These are phyloP conservation scores for Mamestra configurata DNA, from an alignment of 1,140 invertebrate genomes.

Conservation along the genomic window DNA sequence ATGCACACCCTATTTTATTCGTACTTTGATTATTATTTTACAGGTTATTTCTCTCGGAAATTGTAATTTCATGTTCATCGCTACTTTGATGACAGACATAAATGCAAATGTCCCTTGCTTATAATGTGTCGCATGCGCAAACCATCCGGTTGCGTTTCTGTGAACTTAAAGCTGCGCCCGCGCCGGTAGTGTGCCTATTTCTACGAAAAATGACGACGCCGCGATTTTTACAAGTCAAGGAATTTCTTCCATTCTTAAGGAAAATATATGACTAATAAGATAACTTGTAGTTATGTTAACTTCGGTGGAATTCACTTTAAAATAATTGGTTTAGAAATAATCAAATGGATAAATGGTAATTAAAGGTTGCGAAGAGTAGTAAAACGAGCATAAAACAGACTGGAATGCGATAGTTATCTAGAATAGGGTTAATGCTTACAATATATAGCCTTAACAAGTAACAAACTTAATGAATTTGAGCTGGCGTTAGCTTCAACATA, in stretches of 20 bases:
- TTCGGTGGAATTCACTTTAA: background rate
- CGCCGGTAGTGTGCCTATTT: background rate
- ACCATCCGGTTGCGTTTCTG: slow-evolving; percentile 40
- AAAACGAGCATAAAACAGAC: too few relatives aligned
- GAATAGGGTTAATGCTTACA: background rate
- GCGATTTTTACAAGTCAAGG: background rate
- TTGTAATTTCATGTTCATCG: too few relatives aligned
- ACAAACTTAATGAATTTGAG: too few relatives aligned
- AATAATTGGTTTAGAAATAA: background rate
- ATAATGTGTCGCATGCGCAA: slow-evolving; percentile 28
- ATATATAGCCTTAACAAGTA: background rate
- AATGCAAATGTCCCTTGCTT: slow-evolving; percentile 32
- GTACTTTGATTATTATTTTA: too few relatives aligned
- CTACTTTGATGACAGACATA: slow-evolving; percentile 1
- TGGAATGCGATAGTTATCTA: background rate
- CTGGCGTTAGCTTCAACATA: too few relatives aligned
- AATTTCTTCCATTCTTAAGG: background rate
- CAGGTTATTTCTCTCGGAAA: too few relatives aligned
- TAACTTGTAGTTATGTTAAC: background rate
- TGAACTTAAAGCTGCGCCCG: slow-evolving; percentile 28
- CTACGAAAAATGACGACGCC: slow-evolving; percentile 24
- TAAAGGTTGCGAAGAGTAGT: background rate
- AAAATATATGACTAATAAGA: background rate
- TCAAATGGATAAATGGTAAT: slow-evolving; percentile 1
- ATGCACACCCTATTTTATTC: too few relatives aligned